A percentile compares a stretch with the other conserved stretches of the same genome.
These are phyloP conservation scores for Catharus bicknelli DNA, from an alignment of 2,113 vertebrate genomes.

Conservation along the genomic window DNA sequence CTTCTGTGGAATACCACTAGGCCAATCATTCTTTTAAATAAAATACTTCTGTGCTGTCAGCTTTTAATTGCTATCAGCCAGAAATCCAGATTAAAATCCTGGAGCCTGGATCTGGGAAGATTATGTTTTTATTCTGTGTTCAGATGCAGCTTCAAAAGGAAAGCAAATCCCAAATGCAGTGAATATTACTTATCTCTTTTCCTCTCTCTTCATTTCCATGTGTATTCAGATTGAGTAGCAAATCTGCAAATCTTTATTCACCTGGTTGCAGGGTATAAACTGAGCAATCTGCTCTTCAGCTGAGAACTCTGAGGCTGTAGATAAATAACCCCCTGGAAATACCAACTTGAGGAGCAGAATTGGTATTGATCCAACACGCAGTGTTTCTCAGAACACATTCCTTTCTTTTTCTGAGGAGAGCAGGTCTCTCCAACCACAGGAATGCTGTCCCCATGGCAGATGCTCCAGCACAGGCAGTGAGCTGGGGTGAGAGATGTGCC, in stretches of 20 bases:
- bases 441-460: background rate
- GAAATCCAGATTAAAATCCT: conserved; percentile 59
- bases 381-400: background rate
- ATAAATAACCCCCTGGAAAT: conserved; percentile 32
- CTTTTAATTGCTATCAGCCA: conserved; percentile 52
- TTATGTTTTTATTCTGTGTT: conserved; percentile 26
- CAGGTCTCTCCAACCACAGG: background rate
- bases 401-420: background rate
- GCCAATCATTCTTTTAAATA: conserved; percentile 37
- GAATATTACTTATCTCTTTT: background rate
- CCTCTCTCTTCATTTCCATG: background rate
- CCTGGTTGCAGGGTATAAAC: background rate
- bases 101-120: conserved; percentile 33
- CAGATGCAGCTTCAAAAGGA: conserved; percentile 43
- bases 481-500: background rate
- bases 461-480: background rate
- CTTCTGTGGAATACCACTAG: conserved; percentile 31
- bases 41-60: conserved; percentile 30
- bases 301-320: background rate
- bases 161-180: conserved; percentile 22
- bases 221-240: background rate
- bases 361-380: background rate
- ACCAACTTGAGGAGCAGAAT: background rate
- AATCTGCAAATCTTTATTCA: conserved; percentile 40
- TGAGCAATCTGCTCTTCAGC: background rate